Conservation (phyloP, 2,113 vertebrate genomes). For the Euleptes europaea region DNA sequence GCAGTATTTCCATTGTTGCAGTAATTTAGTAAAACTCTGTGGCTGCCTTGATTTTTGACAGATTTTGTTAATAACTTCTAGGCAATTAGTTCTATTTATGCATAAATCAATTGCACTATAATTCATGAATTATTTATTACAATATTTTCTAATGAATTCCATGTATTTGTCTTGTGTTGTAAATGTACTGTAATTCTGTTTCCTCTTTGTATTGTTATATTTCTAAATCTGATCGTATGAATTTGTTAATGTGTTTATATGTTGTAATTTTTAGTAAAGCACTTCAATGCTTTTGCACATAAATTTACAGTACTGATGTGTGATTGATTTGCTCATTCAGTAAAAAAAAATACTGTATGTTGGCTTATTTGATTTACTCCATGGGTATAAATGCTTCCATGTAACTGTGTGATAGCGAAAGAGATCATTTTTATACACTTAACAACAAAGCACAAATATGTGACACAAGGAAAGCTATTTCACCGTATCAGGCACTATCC, state of each 20-base stretch:
- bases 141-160: slow-evolving; percentile 89
- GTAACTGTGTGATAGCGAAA: slow-evolving; percentile 18
- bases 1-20: slow-evolving; percentile 86
- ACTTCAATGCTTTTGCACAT: slow-evolving; percentile 95
- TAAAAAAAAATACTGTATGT: slow-evolving; percentile 74
- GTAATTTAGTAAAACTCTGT: slow-evolving; percentile 87
- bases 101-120: slow-evolving; percentile 98
- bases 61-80: slow-evolving; percentile 87
- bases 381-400: slow-evolving; percentile 45
- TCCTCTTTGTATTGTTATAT: slow-evolving; percentile 87
- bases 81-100: slow-evolving; percentile 94
- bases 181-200: slow-evolving; percentile 92
- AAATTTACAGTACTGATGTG: slow-evolving; percentile 84
- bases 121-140: slow-evolving; percentile 91
- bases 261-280: slow-evolving; percentile 92
- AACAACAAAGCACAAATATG: slow-evolving; percentile 1
- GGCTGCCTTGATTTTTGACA: slow-evolving; percentile 89
- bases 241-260: slow-evolving; percentile 90
- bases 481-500: neutral
- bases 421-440: slow-evolving; percentile 12
- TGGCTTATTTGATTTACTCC: slow-evolving; percentile 75
- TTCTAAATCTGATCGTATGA: slow-evolving; percentile 88
- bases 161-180: slow-evolving; percentile 91
- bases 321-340: slow-evolving; percentile 85
- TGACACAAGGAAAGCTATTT: slow-evolving; percentile 19